Conservation (phyloP, 2,888 invertebrate genomes). For the Brenthis hecate region DNA sequence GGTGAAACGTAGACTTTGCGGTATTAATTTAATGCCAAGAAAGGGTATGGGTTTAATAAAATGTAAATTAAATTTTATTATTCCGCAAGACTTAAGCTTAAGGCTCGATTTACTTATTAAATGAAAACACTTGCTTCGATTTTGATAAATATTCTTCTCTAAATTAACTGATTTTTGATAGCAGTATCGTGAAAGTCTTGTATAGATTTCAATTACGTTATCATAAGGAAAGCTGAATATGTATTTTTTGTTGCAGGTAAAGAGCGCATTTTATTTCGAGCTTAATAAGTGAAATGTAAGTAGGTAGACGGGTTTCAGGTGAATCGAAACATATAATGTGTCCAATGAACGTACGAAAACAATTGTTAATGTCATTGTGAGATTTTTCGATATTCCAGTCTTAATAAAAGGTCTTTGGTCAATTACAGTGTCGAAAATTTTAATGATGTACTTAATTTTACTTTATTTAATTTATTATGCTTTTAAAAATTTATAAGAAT, state of each 20-base stretch:
- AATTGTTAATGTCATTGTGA: conserved; percentile 25
- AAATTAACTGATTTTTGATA: conserved; percentile 4
- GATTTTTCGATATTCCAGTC: conserved; percentile 16
- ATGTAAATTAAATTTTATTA: conserved; percentile 9
- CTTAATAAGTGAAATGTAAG: conserved; percentile 32
- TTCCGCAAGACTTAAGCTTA: neutral
- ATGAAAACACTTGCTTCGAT: neutral
- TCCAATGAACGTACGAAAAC: conserved; percentile 24
- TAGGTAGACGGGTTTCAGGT: conserved; percentile 33
- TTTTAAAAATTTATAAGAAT: too few relatives aligned
- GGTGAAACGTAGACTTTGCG: conserved; percentile 15
- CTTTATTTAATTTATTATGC: conserved; percentile 1
- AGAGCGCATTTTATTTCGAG: conserved; percentile 28
- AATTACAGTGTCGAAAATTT: conserved; percentile 18
- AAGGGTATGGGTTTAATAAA: neutral
- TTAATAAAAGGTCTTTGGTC: conserved; percentile 15
- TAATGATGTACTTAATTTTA: conserved; percentile 13
- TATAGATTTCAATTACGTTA: conserved; percentile 9
- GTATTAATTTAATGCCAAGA: conserved; percentile 5
- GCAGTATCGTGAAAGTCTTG: conserved; percentile 1
- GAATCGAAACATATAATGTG: conserved; percentile 26
- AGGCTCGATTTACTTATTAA: neutral
- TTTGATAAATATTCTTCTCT: neutral
- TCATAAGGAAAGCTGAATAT: conserved; percentile 8
- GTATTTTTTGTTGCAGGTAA: conserved; percentile 41